phyloP scores from a whole-genome alignment of 2,888 invertebrate genomes.

The Sarcophaga rosellei region DNA sequence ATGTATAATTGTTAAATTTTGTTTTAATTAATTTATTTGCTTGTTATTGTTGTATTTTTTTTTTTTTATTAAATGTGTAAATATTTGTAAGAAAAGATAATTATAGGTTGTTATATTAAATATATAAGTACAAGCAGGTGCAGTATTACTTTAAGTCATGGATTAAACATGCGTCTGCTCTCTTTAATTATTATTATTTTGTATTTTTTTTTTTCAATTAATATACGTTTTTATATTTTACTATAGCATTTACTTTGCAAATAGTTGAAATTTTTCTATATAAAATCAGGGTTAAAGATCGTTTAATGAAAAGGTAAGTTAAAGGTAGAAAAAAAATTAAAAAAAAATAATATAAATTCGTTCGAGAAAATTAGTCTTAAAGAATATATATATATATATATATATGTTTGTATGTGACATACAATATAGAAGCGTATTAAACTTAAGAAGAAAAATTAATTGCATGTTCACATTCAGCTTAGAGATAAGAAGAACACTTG shows the following conservation, averaged over 20 bases:
- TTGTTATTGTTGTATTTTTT: conserved; percentile 13
- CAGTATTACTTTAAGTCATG: conserved; percentile 44
- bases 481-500: conserved; percentile 11
- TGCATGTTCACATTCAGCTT: conserved; percentile 31
- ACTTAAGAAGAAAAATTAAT: conserved; percentile 13
- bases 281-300: conserved; percentile 64
- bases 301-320: conserved; percentile 3
- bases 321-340: neutral
- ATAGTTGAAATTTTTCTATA: conserved; percentile 44
- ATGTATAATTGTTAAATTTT: conserved; percentile 39
- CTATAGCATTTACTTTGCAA: conserved; percentile 28
- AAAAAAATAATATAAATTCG: conserved; percentile 15
- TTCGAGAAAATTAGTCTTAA: conserved; percentile 12
- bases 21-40: conserved; percentile 29
- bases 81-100: conserved; percentile 52
- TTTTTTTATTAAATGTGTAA: conserved; percentile 6
- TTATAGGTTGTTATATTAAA: conserved; percentile 48
- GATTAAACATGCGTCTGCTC: conserved; percentile 52
- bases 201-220: conserved; percentile 3
- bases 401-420: neutral
- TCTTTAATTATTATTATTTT: conserved; percentile 20
- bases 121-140: neutral
- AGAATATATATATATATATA: neutral
- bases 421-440: neutral
- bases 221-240: conserved; percentile 21